These are phyloP conservation scores for Tricholauxania praeusta DNA, from an alignment of 2,888 invertebrate genomes.

Conservation along the genomic window DNA sequence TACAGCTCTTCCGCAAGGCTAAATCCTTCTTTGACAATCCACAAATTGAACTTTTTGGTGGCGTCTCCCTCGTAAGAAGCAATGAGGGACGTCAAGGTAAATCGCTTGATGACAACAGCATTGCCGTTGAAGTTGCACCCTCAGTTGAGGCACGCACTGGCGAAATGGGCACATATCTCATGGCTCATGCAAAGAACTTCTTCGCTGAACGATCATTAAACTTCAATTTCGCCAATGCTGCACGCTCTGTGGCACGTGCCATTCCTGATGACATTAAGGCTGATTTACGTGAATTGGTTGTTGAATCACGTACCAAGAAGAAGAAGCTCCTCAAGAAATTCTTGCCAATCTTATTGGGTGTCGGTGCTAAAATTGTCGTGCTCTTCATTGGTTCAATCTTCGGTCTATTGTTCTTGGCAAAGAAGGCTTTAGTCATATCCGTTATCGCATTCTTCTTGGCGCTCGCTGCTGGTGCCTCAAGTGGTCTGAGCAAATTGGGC, in stretches of 20 bases:
- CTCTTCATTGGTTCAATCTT: slow-evolving; percentile 72
- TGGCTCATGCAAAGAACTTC: slow-evolving; percentile 71
- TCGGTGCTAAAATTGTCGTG: slow-evolving; percentile 73
- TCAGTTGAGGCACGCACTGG: slow-evolving; percentile 71
- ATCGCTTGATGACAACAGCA: slow-evolving; percentile 67
- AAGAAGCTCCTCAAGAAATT: slow-evolving; percentile 71
- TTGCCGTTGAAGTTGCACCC: slow-evolving; percentile 70
- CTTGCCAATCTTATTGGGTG: slow-evolving; percentile 71
- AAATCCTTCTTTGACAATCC: slow-evolving; percentile 73
- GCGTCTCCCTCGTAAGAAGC: slow-evolving; percentile 69
- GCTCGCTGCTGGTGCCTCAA: slow-evolving; percentile 68
- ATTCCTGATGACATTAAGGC: slow-evolving; percentile 72
- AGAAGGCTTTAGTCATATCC: slow-evolving; percentile 74
- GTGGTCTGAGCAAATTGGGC: slow-evolving; percentile 59
- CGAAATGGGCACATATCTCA: slow-evolving; percentile 72
- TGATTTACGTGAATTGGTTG: slow-evolving; percentile 70
- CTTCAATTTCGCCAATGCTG: slow-evolving; percentile 69
- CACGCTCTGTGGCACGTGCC: slow-evolving; percentile 69
- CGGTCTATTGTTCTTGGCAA: slow-evolving; percentile 73
- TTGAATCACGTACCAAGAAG: slow-evolving; percentile 73
- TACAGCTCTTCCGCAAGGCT: slow-evolving; percentile 71
- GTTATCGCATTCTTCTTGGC: slow-evolving; percentile 73
- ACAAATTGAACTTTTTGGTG: slow-evolving; percentile 71
- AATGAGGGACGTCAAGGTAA: slow-evolving; percentile 68
- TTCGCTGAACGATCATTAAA: slow-evolving; percentile 71